Conservation (phyloP, 2,888 invertebrate genomes). For the Nemoura dubitans region DNA sequence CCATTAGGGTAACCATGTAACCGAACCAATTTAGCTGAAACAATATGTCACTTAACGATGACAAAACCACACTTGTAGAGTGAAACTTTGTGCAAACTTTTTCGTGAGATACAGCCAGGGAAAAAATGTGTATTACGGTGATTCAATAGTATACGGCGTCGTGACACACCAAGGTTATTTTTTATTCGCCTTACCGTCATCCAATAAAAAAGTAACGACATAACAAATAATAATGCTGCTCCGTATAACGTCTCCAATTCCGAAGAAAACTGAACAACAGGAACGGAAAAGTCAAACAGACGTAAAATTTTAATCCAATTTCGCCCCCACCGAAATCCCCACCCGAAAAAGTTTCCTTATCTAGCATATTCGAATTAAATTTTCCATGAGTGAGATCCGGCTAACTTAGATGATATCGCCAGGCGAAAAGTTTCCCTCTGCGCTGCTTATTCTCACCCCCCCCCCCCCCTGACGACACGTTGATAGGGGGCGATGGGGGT, state of each 20-base stretch:
- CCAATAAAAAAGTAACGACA: neutral
- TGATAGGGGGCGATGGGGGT: neutral
- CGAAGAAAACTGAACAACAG: neutral
- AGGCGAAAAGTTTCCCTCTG: neutral
- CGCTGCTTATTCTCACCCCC: neutral
- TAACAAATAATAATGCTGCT: no score
- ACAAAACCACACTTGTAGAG: neutral
- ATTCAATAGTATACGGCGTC: neutral
- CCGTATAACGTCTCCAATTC: neutral
- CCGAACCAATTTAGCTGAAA: neutral
- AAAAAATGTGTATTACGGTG: neutral
- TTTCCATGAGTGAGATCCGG: neutral
- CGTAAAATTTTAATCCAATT: neutral
- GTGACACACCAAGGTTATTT: neutral
- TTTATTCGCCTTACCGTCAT: neutral
- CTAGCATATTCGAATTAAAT: neutral
- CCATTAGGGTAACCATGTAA: neutral
- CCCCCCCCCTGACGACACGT: neutral
- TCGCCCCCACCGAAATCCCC: neutral
- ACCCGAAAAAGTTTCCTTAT: neutral
- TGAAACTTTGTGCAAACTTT: neutral
- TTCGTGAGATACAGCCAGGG: neutral
- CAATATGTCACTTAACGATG: constrained; percentile 7
- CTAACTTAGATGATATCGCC: neutral
- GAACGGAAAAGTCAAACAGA: neutral